phyloP scores from a whole-genome alignment of 1,140 invertebrate species.

The Onthophagus taurus region DNA sequence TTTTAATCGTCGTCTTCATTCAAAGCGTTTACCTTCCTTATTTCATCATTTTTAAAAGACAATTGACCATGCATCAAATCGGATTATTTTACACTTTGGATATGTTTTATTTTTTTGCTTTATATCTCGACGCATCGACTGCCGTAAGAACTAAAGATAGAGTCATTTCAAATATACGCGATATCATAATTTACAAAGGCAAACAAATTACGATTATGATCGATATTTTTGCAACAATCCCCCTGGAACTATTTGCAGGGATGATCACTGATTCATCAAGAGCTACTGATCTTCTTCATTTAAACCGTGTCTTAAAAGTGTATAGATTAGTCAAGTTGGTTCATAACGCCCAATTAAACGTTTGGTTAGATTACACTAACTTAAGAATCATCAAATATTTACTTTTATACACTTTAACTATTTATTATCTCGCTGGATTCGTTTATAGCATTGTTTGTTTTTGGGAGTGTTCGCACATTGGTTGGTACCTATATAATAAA shows the following conservation, averaged over 20 bases:
- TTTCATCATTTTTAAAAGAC: not conserved
- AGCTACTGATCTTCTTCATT: no score
- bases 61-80: not conserved
- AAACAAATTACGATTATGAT: constrained; percentile 8
- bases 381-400: constrained; percentile 3
- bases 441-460: constrained; percentile 1
- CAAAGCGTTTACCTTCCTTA: constrained; percentile 9
- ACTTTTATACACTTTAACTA: not conserved
- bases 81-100: constrained; percentile 5
- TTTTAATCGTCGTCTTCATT: not conserved
- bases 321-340: constrained; percentile 3
- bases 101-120: constrained; percentile 10
- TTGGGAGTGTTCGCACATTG: not conserved
- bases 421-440: not conserved
- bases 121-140: constrained; percentile 11
- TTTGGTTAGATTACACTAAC: constrained; percentile 1
- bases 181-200: constrained; percentile 9
- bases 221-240: constrained; percentile 10
- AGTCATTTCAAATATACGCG: not conserved
- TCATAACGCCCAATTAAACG: not conserved
- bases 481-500: not conserved
- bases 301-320: constrained; percentile 1
- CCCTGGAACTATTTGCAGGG: constrained; percentile 1
- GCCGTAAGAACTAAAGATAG: constrained; percentile 1
- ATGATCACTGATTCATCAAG: no score